Percentiles rank a stretch among this genome's conserved stretches.
These are phyloP conservation scores for Plectropomus leopardus DNA, from an alignment of 2,113 vertebrate species.

Conservation along the genomic window DNA sequence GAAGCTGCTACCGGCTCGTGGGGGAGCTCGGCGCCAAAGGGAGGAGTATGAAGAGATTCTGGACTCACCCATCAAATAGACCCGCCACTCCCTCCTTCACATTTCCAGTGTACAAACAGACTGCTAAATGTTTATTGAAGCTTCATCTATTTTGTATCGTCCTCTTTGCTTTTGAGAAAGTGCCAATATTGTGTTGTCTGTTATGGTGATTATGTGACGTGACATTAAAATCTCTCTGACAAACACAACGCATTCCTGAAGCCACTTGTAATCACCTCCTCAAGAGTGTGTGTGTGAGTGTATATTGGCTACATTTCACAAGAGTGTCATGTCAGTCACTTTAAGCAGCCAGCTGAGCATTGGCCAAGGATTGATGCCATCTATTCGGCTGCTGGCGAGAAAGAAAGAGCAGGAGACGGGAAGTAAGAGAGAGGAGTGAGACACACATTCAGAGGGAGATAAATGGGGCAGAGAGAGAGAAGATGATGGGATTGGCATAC, in stretches of 20 bases:
- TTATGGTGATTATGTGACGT: slow-evolving; percentile 74
- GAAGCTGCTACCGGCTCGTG: slow-evolving; percentile 82
- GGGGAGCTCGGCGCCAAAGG: slow-evolving; percentile 84
- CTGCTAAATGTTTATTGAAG: slow-evolving; percentile 69
- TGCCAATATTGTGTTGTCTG: slow-evolving; percentile 78
- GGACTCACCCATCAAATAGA: slow-evolving; percentile 93
- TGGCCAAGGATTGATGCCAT: slow-evolving; percentile 45
- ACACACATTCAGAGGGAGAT: slow-evolving; percentile 37
- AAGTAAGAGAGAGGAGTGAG: slow-evolving; percentile 3
- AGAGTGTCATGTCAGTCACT: slow-evolving; percentile 49
- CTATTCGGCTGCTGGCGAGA: slow-evolving; percentile 33
- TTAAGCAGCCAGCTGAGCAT: slow-evolving; percentile 52
- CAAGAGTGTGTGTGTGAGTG: neutral
- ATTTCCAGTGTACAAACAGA: slow-evolving; percentile 58
- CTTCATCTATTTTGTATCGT: slow-evolving; percentile 77
- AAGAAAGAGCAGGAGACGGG: neutral
- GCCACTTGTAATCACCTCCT: slow-evolving; percentile 28
- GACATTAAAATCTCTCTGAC: slow-evolving; percentile 78
- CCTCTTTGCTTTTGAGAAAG: slow-evolving; percentile 70
- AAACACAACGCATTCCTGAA: slow-evolving; percentile 38
- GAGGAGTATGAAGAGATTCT: slow-evolving; percentile 95
- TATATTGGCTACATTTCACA: slow-evolving; percentile 31
- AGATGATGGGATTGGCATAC: slow-evolving; percentile 55
- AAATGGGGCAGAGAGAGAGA: slow-evolving; percentile 32
- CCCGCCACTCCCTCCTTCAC: slow-evolving; percentile 23